phyloP scores from a whole-genome alignment of 2,113 vertebrate species.

The Sardina pilchardus region DNA sequence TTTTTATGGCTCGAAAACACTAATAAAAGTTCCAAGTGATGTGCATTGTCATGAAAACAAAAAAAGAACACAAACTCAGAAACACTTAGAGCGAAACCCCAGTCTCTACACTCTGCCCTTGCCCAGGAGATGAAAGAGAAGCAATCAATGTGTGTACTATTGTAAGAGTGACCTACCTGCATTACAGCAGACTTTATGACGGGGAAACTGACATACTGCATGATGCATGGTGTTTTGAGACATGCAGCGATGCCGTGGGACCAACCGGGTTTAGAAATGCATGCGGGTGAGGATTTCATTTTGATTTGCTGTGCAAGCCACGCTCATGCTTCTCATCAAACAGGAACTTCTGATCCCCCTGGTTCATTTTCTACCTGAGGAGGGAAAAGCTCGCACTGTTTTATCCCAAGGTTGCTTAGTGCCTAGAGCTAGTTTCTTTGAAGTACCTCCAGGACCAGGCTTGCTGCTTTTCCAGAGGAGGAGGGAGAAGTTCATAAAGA shows the following conservation, averaged over 20 bases:
- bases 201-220: neutral
- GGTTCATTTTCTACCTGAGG: conserved; percentile 49
- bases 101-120: neutral
- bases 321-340: conserved; percentile 49
- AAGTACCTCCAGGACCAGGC: conserved; percentile 60
- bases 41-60: neutral
- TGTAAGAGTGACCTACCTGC: conserved; percentile 9
- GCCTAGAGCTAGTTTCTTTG: conserved; percentile 63
- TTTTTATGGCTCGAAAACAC: neutral
- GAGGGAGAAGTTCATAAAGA: conserved; percentile 57
- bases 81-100: neutral
- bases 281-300: conserved; percentile 23
- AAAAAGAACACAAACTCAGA: neutral
- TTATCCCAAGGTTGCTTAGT: conserved; percentile 57
- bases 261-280: neutral
- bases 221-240: conserved; percentile 4
- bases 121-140: neutral
- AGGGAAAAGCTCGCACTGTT: conserved; percentile 45
- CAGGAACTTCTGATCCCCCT: conserved; percentile 50
- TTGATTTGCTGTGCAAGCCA: conserved; percentile 36
- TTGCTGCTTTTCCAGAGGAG: conserved; percentile 51
- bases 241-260: neutral
- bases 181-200: neutral
- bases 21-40: neutral
- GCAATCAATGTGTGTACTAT: neutral